A percentile compares a stretch with the other conserved stretches of the same genome.
phyloP scores from a whole-genome alignment of 2,113 vertebrate species.

The Odobenus rosmarus region DNA sequence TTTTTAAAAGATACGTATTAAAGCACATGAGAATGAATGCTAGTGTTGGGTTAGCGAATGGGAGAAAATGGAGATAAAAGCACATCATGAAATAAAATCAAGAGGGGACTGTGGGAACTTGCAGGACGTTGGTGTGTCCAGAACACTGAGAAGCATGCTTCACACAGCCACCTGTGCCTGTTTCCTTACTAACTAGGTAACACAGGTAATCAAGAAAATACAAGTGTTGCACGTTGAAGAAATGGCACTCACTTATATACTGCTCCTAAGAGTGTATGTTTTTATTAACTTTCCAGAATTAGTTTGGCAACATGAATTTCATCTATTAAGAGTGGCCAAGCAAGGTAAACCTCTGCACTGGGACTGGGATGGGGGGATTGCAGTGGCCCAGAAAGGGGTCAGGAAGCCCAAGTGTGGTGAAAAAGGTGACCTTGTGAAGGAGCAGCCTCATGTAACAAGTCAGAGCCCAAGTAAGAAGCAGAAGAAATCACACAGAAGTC shows the following conservation, averaged over 20 bases:
- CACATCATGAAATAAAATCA: background rate
- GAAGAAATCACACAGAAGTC: background rate
- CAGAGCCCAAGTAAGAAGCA: background rate
- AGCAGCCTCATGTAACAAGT: no score
- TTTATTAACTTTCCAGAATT: background rate
- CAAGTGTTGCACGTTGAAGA: background rate
- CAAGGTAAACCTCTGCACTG: background rate
- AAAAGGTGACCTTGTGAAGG: background rate
- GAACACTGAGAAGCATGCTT: background rate
- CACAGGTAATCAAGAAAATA: background rate
- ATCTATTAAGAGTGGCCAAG: background rate
- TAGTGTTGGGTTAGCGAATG: background rate
- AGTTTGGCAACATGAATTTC: background rate
- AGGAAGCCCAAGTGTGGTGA: background rate
- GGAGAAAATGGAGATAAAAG: background rate
- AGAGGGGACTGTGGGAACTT: background rate
- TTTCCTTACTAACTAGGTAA: background rate
- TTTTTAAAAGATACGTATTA: background rate
- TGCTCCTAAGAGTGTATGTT: background rate
- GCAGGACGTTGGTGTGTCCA: no score
- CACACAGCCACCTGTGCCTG: background rate
- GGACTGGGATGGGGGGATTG: no score
- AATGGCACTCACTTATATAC: background rate
- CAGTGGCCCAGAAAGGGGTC: background rate
- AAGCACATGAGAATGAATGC: background rate